A percentile compares a stretch with the other conserved stretches of the same genome.
phyloP scores from a whole-genome alignment of 2,797 vertebrate genomes.

The Pyrocephalus nanus region DNA sequence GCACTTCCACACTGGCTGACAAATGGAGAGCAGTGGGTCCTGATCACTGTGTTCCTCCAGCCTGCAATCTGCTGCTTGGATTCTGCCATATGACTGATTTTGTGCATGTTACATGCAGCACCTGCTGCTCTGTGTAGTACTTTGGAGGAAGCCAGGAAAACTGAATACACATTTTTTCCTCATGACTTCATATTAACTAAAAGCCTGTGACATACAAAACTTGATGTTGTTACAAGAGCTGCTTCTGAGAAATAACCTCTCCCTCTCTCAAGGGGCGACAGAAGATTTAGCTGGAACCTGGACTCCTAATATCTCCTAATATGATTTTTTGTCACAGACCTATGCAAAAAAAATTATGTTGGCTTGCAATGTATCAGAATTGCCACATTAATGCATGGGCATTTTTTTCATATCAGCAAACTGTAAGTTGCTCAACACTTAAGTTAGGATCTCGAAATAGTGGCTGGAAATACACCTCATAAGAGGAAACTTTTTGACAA shows the following conservation, averaged over 20 bases:
- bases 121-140: conserved; percentile 37
- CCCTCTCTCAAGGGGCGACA: conserved; percentile 28
- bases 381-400: neutral
- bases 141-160: conserved; percentile 30
- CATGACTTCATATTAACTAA: conserved; percentile 60
- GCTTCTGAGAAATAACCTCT: conserved; percentile 64
- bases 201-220: conserved; percentile 30
- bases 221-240: conserved; percentile 11
- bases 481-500: neutral
- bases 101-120: conserved; percentile 25
- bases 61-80: conserved; percentile 15
- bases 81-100: neutral
- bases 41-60: neutral
- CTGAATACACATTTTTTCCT: conserved; percentile 56
- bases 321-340: neutral
- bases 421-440: neutral
- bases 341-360: neutral
- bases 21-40: neutral
- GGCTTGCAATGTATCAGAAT: neutral
- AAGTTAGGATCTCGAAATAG: neutral
- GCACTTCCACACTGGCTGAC: neutral
- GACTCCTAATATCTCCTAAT: neutral
- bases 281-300: neutral
- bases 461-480: neutral
- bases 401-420: neutral